These are phyloP conservation scores for Drosophila parabipectinata DNA, from an alignment of 1,140 invertebrate genomes.

Conservation along the genomic window DNA sequence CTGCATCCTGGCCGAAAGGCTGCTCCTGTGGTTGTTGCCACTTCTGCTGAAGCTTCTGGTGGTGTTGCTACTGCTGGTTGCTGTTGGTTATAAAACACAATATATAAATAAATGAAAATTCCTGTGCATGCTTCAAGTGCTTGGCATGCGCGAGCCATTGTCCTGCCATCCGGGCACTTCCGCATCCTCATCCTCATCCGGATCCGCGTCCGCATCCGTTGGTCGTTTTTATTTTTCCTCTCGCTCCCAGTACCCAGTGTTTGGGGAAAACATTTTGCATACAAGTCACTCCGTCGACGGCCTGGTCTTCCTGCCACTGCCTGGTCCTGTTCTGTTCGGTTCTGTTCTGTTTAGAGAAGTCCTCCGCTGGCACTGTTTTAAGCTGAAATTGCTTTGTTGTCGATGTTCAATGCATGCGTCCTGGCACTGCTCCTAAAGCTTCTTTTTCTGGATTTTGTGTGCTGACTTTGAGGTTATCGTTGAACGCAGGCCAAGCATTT, in stretches of 20 bases:
- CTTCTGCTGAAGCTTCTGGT: conserved; percentile 3
- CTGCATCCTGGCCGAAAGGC: conserved; percentile 2
- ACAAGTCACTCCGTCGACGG: conserved; percentile 69
- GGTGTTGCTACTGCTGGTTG: conserved; percentile 22
- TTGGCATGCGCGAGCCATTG: conserved; percentile 78
- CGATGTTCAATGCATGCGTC: conserved; percentile 78
- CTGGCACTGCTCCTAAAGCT: conserved; percentile 32
- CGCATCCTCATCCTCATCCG: conserved; percentile 43
- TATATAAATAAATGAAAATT: conserved; percentile 83
- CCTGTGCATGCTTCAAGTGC: conserved; percentile 81
- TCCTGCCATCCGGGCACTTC: conserved; percentile 65
- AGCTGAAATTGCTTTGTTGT: conserved; percentile 80
- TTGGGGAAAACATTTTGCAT: conserved; percentile 76
- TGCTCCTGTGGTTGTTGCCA: conserved; percentile 19
- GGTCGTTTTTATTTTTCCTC: conserved; percentile 48
- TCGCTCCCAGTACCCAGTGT: conserved; percentile 14
- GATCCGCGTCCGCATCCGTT: conserved; percentile 54
- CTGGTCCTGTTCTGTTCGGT: too few relatives aligned
- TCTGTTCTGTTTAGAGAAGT: conserved; percentile 54
- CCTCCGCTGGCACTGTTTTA: conserved; percentile 58
- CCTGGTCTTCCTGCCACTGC: conserved; percentile 23
- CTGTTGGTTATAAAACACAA: conserved; percentile 77
- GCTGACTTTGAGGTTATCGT: conserved; percentile 66
- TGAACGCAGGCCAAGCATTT: conserved; percentile 37
- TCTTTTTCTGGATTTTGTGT: conserved; percentile 17